A percentile compares a stretch with the other conserved stretches of the same genome.
phyloP scores from a whole-genome alignment of 2,797 vertebrate species.

The Gymnothorax reevesii region DNA sequence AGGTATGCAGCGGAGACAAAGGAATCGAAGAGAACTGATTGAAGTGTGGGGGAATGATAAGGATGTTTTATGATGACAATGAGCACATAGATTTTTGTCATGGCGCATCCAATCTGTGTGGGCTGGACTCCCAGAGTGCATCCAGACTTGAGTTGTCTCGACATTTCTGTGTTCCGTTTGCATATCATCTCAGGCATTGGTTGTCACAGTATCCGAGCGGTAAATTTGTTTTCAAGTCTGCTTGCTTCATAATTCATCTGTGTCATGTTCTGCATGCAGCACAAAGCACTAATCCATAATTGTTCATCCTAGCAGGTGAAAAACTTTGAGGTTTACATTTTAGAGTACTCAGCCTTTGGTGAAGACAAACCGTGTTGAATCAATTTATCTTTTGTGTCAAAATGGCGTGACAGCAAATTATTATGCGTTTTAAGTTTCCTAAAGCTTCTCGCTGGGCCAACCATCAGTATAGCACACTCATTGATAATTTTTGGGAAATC shows the following conservation, averaged over 20 bases:
- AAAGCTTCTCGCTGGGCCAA: too few species aligned
- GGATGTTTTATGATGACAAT: background rate
- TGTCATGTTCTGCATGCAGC: too few species aligned
- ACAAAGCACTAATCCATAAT: background rate
- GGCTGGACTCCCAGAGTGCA: background rate
- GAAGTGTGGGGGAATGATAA: background rate
- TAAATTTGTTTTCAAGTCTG: background rate
- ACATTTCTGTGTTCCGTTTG: background rate
- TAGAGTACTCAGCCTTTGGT: too few species aligned
- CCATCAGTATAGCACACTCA: too few species aligned
- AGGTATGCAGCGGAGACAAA: background rate
- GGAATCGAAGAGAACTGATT: background rate
- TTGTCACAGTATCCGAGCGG: background rate
- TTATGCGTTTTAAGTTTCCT: too few species aligned
- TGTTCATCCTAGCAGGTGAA: background rate
- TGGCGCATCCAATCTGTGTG: background rate
- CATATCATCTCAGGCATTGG: background rate
- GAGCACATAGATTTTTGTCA: background rate
- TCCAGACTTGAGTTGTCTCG: background rate
- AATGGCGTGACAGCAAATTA: too few species aligned
- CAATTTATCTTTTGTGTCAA: too few species aligned
- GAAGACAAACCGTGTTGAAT: too few species aligned
- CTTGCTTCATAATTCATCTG: background rate
- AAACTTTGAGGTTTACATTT: background rate
- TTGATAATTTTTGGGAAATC: too few species aligned